Conservation (phyloP, 2,113 vertebrate genomes). For the Mormyrus lacerda region DNA sequence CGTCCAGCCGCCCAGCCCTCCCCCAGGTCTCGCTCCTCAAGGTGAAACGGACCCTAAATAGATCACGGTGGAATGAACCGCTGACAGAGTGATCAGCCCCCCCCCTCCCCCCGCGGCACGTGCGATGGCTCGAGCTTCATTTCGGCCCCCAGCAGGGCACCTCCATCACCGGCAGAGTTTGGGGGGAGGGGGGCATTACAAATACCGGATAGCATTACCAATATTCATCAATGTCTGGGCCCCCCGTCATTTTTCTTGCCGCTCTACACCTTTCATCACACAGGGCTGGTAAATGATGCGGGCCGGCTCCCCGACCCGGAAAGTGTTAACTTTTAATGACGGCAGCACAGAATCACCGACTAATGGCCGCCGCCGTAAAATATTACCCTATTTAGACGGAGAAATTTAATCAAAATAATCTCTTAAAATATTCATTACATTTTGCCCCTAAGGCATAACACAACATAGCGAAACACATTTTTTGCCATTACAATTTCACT, state of each 20-base stretch:
- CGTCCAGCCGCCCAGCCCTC: constrained; percentile 44
- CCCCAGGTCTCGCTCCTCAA: constrained; percentile 23
- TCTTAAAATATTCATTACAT: constrained; percentile 85
- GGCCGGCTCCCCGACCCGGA: constrained; percentile 61
- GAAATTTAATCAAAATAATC: constrained; percentile 85
- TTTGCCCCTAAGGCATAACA: constrained; percentile 69
- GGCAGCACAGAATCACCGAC: constrained; percentile 62
- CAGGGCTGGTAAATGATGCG: constrained; percentile 76
- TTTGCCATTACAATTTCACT: constrained; percentile 63
- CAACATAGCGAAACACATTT: constrained; percentile 67
- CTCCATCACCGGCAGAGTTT: constrained; percentile 77
- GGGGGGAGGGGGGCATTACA: constrained; percentile 85
- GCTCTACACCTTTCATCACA: constrained; percentile 80
- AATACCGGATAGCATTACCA: constrained; percentile 87
- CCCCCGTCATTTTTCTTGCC: constrained; percentile 77
- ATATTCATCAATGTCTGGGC: constrained; percentile 95
- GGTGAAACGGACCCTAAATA: constrained; percentile 79
- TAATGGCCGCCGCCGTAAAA: constrained; percentile 71
- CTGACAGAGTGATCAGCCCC: constrained; percentile 88
- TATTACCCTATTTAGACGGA: constrained; percentile 79
- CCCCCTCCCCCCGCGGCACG: constrained; percentile 66
- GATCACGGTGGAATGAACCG: constrained; percentile 82
- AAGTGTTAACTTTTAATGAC: constrained; percentile 88
- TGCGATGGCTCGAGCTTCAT: constrained; percentile 88
- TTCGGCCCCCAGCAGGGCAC: constrained; percentile 89